Base-by-base conservation (phyloP, 2,888 invertebrate species). In the Augochlorella aurata region DNA sequence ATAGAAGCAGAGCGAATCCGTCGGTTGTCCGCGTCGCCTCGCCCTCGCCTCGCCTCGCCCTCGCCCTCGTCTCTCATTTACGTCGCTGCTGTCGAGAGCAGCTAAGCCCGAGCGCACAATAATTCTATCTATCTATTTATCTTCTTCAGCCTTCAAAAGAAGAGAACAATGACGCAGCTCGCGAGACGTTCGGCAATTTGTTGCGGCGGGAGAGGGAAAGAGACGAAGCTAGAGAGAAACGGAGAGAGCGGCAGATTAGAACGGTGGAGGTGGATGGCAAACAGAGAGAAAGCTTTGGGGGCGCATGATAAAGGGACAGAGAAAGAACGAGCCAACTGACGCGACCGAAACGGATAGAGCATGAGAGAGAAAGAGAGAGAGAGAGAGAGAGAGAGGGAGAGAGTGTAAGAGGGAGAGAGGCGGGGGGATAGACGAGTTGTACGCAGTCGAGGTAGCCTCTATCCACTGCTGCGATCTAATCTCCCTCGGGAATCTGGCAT, bases 401-500 rank as follows among this genome's bases (percentile, higher is more conserved):
- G 54, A 65, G 45, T 54, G 21, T 54, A 49, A 47, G 71, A 45
- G 61, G 18, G 24, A 49, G 44, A 18, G 50, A 9, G 18, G 66
- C 44, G 74, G 77, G 81, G 79, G 80, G 84, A 85, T 81, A 77
- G 58, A 82, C 63, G 88, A 88, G 87, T 88, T 85, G 88, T 87
- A 89, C 88, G 88, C 90, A 91, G 88, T 84, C 90, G 90, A 87
- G 89, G 89, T 89, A 87, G 85, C 87, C 81, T 87, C 87, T 92
- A 92, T 92, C 92, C 82, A 81, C 88, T 85, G 77, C 90, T 88
- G 89, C 82, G 89, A 93, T 93, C 93, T 93, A 90, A 93, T 93
- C 93, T 90, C 85, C 83, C 87, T 87, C 90, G 87, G 90, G 88
- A 91, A 93, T 93, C 93, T 93, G 90, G 92, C 92, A 92, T 93